Conservation (phyloP, 1,140 invertebrate genomes). For the Ooceraea biroi region DNA sequence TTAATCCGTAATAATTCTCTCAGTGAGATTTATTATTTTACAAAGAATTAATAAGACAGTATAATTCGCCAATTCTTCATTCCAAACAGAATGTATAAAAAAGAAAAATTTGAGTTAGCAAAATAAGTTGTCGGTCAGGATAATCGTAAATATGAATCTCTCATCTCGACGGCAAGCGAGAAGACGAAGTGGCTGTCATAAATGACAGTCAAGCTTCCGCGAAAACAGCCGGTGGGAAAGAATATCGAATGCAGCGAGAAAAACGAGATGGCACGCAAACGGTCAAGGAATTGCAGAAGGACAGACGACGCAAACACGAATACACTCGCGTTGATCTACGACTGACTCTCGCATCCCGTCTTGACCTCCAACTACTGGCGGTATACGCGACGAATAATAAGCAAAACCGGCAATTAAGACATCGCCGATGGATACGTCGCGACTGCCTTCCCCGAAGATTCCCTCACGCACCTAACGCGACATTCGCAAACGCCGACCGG, state of each 20-base stretch:
- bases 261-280: not conserved
- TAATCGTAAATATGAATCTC: slow-evolving; percentile 8
- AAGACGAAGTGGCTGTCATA: slow-evolving; percentile 75
- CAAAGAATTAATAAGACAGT: too few species aligned
- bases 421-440: slow-evolving; percentile 71
- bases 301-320: slow-evolving; percentile 52
- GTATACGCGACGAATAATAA: slow-evolving; percentile 76
- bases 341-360: slow-evolving; percentile 67
- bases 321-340: slow-evolving; percentile 75
- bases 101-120: not conserved
- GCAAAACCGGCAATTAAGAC: slow-evolving; percentile 81
- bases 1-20: not conserved
- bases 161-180: slow-evolving; percentile 47
- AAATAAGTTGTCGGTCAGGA: slow-evolving; percentile 9
- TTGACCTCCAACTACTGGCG: slow-evolving; percentile 70
- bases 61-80: too few species aligned
- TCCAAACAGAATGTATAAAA: not conserved
- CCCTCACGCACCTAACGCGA: slow-evolving; percentile 52
- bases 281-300: not conserved
- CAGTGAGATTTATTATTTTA: too few species aligned
- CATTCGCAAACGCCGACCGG: slow-evolving; percentile 52
- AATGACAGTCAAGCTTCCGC: slow-evolving; percentile 80
- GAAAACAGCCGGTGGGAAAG: slow-evolving; percentile 46
- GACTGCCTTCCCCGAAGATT: slow-evolving; percentile 39
- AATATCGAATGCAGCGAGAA: not conserved